Evolutionary conservation across 2,113 vertebrate species (phyloP), one percentile per base, ranked within the genome.

Genomic region (Crocuta crocuta): DNA sequence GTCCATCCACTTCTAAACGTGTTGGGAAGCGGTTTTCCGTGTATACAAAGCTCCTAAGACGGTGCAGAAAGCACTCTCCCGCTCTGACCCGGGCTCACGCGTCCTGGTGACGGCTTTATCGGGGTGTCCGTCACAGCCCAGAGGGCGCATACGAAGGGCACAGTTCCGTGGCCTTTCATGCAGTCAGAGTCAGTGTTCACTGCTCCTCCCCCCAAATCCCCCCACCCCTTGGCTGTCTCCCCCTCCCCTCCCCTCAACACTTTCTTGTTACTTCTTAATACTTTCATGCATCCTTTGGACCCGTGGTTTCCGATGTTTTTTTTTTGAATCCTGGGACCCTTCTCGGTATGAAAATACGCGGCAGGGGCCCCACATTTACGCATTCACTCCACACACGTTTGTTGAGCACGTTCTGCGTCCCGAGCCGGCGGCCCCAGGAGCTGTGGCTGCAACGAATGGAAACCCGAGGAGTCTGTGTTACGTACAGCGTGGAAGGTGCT

Each of bases 361-460:
- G 74, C 43, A 15, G 58, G 50, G 33, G 21, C 63, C 55, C 35
- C 1, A 0, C 39, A 9, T 5, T 35, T 39, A 5, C 9, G 8
- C 12, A 15, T 11, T 8, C 15, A 2, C 3, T 19, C 11, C 4
- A 15, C 35, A 21, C 1, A 1, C 0, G 3, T 0, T n/a, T 58
- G 15, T 2, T 5, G 70, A 39, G 70, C 21, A 43, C 71, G 31
- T n/a, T 15, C 26, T 1, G 0, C 13, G 55, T 16, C 35, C 63
- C 24, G 3, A 26, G 35, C 48, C 55, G 3, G 50, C 0, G 0
- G 48, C 15, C 0, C 61, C 4, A 2, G 23, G 48, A 31, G 73
- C 71, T 12, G 35, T 1, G 16, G 76, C 7, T 16, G 58, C 24
- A 23, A 19, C 33, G 7, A 16, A 6, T 19, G 7, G 6, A 7